Base-by-base conservation (phyloP, 2,113 vertebrate species). In the Leiothrix lutea region DNA sequence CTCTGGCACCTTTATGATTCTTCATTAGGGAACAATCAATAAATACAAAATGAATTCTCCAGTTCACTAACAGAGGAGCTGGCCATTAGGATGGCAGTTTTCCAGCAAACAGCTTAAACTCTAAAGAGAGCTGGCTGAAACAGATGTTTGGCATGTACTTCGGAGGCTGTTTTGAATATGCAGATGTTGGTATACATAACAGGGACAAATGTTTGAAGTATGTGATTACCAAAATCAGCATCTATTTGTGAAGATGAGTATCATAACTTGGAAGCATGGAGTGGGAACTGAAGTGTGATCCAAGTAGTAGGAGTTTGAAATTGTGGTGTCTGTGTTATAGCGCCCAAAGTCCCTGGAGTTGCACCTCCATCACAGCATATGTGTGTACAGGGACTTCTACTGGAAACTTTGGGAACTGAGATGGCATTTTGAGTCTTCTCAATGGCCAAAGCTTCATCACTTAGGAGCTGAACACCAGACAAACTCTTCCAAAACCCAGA, bases 21-120 rank as follows among this genome's bases (percentile, higher is more conserved):
- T 96, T 96, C 94, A 92, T 97, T 94, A 96, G 92, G 85, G 90
- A 90, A 60, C 72, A 86, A 92, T 96, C 95, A 94, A 96, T 94
- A 95, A 94, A 86, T 93, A 78, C 64, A 83, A 80, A 95, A 95
- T 93, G 64, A 96, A 95, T 95, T 97, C 86, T 91, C 57, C 80
- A 84, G 92, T 81, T 92, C 80, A 58, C 72, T 95, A 89, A 57
- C 65, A 65, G 80, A 91, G 73, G 77, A 94, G 58, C 77, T 81
- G 51, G n/a, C 91, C 91, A 65, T 85, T 84, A 92, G 69, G 56
- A 79, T 95, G 94, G 94, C 80, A 91, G 0, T 94, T 94, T 94
- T 95, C 96, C 89, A 94, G 84, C 53, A 81, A 94, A 81, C 69
- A 71, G 82, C 77, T 95, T 80, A 91, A 92, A 91, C 65, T 94